A percentile compares a stretch with the other conserved stretches of the same genome.
phyloP scores from a whole-genome alignment of 2,888 invertebrate species.

The Thymelicus lineola region DNA sequence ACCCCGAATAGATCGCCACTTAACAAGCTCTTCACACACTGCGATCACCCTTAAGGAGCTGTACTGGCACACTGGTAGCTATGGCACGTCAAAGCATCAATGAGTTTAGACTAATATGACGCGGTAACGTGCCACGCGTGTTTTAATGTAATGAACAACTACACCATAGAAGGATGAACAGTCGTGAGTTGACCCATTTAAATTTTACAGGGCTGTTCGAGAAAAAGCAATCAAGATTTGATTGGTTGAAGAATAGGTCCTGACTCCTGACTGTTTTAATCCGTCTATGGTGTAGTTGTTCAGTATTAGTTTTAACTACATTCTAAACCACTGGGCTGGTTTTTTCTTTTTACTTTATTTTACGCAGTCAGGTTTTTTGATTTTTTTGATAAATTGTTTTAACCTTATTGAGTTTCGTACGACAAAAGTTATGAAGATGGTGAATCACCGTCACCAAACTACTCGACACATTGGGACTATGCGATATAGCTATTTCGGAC shows the following conservation, averaged over 20 bases:
- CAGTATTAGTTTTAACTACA: too few species aligned
- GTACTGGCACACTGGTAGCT: constrained; percentile 17
- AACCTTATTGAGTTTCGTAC: neutral
- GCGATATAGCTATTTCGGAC: constrained; percentile 69
- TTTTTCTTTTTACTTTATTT: too few species aligned
- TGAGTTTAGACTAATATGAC: constrained; percentile 14
- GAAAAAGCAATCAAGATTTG: too few species aligned
- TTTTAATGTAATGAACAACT: constrained; percentile 7
- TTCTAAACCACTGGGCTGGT: too few species aligned
- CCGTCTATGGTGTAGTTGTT: too few species aligned
- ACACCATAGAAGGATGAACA: too few species aligned
- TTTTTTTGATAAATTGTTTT: too few species aligned
- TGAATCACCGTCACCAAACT: constrained; percentile 63
- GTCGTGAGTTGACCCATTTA: too few species aligned
- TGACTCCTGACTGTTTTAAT: too few species aligned
- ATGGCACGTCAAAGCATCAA: constrained; percentile 31
- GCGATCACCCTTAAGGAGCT: constrained; percentile 10
- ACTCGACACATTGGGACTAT: constrained; percentile 57
- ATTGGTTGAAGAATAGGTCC: too few species aligned
- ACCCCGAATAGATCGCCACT: neutral
- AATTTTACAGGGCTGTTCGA: too few species aligned
- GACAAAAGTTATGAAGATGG: constrained; percentile 52
- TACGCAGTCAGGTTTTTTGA: too few species aligned
- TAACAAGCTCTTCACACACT: neutral
- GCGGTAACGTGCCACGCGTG: constrained; percentile 5